A percentile compares a stretch with the other conserved stretches of the same genome.
Conservation (phyloP, 2,888 invertebrate genomes). For the Allygus modestus region DNA sequence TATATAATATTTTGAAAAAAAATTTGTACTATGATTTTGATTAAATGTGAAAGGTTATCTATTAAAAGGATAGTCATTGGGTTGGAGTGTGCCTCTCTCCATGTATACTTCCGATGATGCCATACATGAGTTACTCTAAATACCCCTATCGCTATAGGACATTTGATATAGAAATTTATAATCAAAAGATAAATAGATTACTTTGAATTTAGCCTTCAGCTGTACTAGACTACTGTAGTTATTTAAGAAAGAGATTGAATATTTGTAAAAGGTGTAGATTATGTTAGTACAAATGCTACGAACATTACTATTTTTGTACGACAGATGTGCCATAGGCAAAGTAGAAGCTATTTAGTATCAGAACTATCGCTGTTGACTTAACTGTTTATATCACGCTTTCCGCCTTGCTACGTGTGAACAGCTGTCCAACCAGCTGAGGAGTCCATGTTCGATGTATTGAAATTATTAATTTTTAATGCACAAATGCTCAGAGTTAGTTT, state of each 20-base stretch:
- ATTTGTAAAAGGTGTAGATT: constrained; percentile 50
- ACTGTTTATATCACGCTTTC: constrained; percentile 42
- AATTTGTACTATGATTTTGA: too few species aligned
- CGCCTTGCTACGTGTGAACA: constrained; percentile 25
- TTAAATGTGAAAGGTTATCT: too few species aligned
- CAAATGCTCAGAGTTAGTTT: constrained; percentile 47
- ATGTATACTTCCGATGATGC: background rate
- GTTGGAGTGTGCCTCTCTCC: constrained; percentile 28
- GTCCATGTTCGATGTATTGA: constrained; percentile 27
- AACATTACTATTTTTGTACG: constrained; percentile 58
- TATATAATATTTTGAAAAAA: too few species aligned
- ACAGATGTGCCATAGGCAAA: constrained; percentile 38
- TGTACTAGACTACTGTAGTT: constrained; percentile 25
- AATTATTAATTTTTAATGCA: constrained; percentile 19
- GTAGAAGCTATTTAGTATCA: constrained; percentile 41
- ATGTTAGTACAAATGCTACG: constrained; percentile 48
- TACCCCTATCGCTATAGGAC: background rate
- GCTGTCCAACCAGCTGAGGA: background rate
- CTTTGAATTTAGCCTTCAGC: constrained; percentile 30
- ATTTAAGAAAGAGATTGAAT: constrained; percentile 30
- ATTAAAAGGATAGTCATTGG: background rate
- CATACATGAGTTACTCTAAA: background rate
- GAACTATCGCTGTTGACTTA: constrained; percentile 12
- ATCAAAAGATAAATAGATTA: constrained; percentile 11
- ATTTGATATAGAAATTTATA: constrained; percentile 2